Base-by-base conservation (phyloP, 1,140 invertebrate genomes). In the Danaus plexippus region DNA sequence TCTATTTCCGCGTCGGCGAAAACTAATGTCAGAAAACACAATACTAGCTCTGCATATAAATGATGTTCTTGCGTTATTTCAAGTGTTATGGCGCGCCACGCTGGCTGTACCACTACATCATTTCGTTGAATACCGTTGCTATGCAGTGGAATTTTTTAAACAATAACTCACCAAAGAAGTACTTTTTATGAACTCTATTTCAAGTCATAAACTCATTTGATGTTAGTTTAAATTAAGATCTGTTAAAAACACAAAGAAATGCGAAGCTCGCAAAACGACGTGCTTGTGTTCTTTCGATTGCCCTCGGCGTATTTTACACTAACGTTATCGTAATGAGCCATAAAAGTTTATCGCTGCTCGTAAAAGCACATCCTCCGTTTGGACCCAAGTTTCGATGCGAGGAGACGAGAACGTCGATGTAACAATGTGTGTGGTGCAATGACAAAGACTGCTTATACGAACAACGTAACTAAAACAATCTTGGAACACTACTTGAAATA, bases 1-100 rank as follows among this genome's bases (percentile, higher is more conserved):
- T 70, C 77, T 75, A 73, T 74, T 82, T 82, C 77, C 79, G 77
- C 73, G 61, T 77, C 74, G 73, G 73, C 67, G 66, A 77, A 68
- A 57, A 67, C 66, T 70, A 73, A 71, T 71, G 58, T 58, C 52
- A 53, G 43, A 48, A 50, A 60, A 52, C 52, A 66, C 60, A 65
- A 63, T 67, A 61, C 44, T 7, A 68, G 61, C 47, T 73, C 71
- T 76, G 68, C 72, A 75, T 77, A 69, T 69, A 77, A 63, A 73
- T 69, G 59, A 58, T 64, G 46, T 54, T 45, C 12, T 50, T 47
- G 45, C 43, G 22, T 57, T 64, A 44, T 59, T 55, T 56, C 50
- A 44, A 50, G 45, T 53, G 48, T 22, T 46, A 51, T 54, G 61
- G 59, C 67, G 69, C 75, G 77, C 69, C 73, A 66, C 57, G 61